These are phyloP conservation scores for Madoqua kirkii DNA, from an alignment of 2,113 vertebrate species.

Conservation along the genomic window DNA sequence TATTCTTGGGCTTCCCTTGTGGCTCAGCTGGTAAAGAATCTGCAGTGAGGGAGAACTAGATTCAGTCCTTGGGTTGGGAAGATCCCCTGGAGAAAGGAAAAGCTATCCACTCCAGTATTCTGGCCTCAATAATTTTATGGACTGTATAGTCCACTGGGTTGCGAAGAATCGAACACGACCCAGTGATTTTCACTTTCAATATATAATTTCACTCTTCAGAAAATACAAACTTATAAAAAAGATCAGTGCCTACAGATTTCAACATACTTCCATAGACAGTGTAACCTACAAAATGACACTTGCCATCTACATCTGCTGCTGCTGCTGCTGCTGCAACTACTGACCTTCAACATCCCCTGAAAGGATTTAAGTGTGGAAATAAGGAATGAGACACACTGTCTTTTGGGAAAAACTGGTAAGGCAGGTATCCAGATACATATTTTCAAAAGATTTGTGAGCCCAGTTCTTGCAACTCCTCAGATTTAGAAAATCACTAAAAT, in stretches of 20 bases:
- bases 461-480: not conserved
- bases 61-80: not conserved
- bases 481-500: not conserved
- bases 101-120: not conserved
- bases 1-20: not conserved
- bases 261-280: not conserved
- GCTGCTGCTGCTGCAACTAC: too few relatives aligned
- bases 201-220: not conserved
- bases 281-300: not conserved
- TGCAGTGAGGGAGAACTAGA: not conserved
- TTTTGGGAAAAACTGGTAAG: not conserved
- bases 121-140: not conserved
- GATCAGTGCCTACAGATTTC: not conserved
- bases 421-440: not conserved
- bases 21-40: not conserved
- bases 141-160: rapidly evolving
- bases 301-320: not conserved
- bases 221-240: not conserved
- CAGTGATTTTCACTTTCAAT: not conserved
- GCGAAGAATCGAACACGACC: not conserved
- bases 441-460: not conserved
- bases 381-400: not conserved
- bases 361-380: not conserved
- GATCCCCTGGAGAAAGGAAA: not conserved
- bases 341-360: not conserved